Evolutionary conservation across 37 sponge, comb jelly and placozoan genomes (phyloP), one percentile per base, ranked within the genome.

Genomic region (Amphimedon queenslandica): DNA sequence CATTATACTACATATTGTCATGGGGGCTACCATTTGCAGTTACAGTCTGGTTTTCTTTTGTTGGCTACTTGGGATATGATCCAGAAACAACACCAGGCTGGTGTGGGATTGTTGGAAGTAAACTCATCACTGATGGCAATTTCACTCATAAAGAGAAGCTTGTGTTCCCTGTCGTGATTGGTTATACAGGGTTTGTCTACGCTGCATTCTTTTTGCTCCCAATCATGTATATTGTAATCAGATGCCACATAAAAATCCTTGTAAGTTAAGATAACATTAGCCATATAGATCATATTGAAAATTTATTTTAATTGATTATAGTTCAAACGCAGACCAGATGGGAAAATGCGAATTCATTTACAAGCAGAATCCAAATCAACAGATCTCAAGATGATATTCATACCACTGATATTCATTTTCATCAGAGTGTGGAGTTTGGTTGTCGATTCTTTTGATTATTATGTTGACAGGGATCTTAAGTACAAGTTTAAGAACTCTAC

Each of bases 351-450:
- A 18, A 8, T 47, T 13, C 53, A 47, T 18, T 47, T 47, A 6
- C 27, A 60, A 6, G 23, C 61, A n/a, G 28, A 6, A n/a, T 11
- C 27, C 23, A 60, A 11, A 60, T 60, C 61, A 18, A 29, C 41
- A 18, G 88, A 87, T 39, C 20, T 72, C 35, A 87, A 87, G 63
- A 68, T 87, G 58, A 70, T 76, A 35, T 82, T 82, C 34, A 58
- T 88, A 1, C 89, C 89, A 0, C 63, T 88, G 37, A 64, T 88
- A 35, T 88, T 88, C 60, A 37, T 88, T 8, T 29, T 88, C 36
- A 71, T 88, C 4, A 34, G 84, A 33, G 55, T 88, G 34, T 88
- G 84, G 84, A 67, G 66, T 35, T 56, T 76, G 4, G 27, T 68
- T 6, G 63, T 73, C 0, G 75, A 57, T 2, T 30, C 75, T 28